Conservation (phyloP, 2,888 invertebrate genomes). For the Choristoneura rosaceana region DNA sequence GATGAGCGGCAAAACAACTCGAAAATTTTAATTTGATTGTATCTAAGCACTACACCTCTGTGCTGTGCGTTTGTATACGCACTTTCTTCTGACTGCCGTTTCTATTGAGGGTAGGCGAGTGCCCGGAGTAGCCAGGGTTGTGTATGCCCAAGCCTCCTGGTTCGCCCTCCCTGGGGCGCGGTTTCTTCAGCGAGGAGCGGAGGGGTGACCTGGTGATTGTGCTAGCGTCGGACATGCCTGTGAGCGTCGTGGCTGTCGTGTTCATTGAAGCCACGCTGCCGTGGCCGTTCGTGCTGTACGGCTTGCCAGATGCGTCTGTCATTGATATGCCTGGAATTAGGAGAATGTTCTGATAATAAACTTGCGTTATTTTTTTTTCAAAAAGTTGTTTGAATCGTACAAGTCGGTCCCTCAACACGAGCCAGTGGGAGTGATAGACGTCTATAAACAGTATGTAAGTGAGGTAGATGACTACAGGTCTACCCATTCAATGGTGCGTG, state of each 20-base stretch:
- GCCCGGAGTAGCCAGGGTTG: constrained; percentile 93
- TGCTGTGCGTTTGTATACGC: constrained; percentile 95
- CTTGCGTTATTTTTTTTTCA: background rate
- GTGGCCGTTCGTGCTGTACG: constrained; percentile 88
- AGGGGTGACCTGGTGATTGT: constrained; percentile 78
- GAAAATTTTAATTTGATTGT: background rate
- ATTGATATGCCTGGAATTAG: constrained; percentile 89
- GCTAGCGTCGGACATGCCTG: constrained; percentile 83
- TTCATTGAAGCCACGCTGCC: constrained; percentile 91
- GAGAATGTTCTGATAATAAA: background rate
- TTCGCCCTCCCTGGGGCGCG: constrained; percentile 85
- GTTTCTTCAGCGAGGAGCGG: constrained; percentile 93
- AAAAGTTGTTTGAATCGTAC: too few relatives aligned
- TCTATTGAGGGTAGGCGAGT: constrained; percentile 92
- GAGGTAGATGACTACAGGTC: too few relatives aligned
- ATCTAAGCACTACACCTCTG: constrained; percentile 88
- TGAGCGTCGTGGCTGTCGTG: constrained; percentile 89
- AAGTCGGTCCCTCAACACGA: too few relatives aligned
- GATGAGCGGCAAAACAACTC: background rate
- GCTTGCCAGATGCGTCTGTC: constrained; percentile 95
- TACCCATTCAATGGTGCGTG: too few relatives aligned
- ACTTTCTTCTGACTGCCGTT: constrained; percentile 96
- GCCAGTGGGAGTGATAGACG: too few relatives aligned
- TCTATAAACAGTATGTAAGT: too few relatives aligned
- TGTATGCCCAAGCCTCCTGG: constrained; percentile 90